Evolutionary conservation across 37 sponge, comb jelly and placozoan genomes (phyloP), one percentile per base, ranked within the genome.

Genomic region (Hexactinellida sp.): DNA sequence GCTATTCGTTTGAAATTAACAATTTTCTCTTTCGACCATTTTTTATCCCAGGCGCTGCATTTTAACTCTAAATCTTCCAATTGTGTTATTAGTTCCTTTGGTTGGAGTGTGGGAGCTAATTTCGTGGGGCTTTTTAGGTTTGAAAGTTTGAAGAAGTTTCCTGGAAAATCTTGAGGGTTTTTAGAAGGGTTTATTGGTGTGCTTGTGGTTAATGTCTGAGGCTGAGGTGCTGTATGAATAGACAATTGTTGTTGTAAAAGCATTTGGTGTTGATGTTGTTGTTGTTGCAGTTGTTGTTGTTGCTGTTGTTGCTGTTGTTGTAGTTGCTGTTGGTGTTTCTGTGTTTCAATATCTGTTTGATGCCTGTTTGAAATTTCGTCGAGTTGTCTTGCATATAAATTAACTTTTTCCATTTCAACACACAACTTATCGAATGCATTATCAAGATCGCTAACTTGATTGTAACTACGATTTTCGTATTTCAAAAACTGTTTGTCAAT

Each of bases 1-100:
- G 76, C 76, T 63, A 63, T 1, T 63, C 76, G 76, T 23, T 63
- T 63, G 76, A 63, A 63, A 63, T 63, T 63, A 7, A 63, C 13
- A 25, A n/a, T 63, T n/a, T n/a, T 63, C 5, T 10, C 30, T 63
- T 28, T 63, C 3, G 25, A 7, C 76, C 76, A 63, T 25, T 10
- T 23, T 63, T 63, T 63, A 7, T 63, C 76, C 76, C 76, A 63
- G 21, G 76, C 30, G 28, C 1, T 21, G 13, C 76, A 63, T n/a
- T 63, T 63, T 23, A 23, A 32, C 13, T 63, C 76, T n/a, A 63
- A 25, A 23, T 5, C 34, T 63, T 63, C 76, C 5, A 63, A 23
- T 7, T 63, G 30, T 63, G 3, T 63, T 63, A 63, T 63, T 7
- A 63, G 30, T 28, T 63, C 76, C 21, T 10, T 23, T 7, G 76